Evolutionary conservation across 2,888 invertebrate genomes (phyloP).

Genomic region (Aleiodes testaceus): DNA sequence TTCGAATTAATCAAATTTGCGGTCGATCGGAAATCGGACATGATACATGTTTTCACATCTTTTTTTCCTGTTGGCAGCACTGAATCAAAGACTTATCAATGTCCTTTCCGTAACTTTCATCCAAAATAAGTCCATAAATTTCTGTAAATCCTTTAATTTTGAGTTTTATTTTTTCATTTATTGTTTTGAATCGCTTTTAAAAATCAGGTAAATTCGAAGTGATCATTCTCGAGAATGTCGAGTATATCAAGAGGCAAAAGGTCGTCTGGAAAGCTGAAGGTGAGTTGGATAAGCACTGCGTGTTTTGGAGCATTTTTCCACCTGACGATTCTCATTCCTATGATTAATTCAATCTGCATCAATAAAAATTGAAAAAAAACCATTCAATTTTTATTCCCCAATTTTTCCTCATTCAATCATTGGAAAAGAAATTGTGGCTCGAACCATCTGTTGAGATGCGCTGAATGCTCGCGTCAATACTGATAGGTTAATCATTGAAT

Average conservation of each 20-base stretch:
- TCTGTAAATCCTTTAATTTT: background rate
- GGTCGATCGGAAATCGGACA: too few species aligned
- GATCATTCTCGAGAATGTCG: slow-evolving; percentile 70
- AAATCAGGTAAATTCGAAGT: too few species aligned
- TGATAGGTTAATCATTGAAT: too few species aligned
- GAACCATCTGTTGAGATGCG: too few species aligned
- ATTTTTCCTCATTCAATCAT: background rate
- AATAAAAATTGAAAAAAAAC: slow-evolving; percentile 35
- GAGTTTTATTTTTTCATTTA: background rate
- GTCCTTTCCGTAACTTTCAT: too few species aligned
- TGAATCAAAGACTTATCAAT: too few species aligned
- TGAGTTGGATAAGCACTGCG: slow-evolving; percentile 58
- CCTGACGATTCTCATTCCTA: slow-evolving; percentile 1
- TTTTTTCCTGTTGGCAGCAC: too few species aligned
- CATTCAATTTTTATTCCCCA: background rate
- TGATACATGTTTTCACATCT: too few species aligned
- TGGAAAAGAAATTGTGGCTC: too few species aligned
- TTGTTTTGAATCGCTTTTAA: background rate
- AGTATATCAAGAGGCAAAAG: slow-evolving; percentile 76
- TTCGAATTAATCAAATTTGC: too few species aligned
- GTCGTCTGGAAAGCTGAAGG: slow-evolving; percentile 76
- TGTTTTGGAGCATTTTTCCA: slow-evolving; percentile 21
- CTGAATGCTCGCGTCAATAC: too few species aligned
- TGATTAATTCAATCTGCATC: slow-evolving; percentile 20
- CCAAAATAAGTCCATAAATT: background rate